These are phyloP conservation scores for Aviceda cuculoides DNA, from an alignment of 2,797 vertebrate species.

Conservation along the genomic window DNA sequence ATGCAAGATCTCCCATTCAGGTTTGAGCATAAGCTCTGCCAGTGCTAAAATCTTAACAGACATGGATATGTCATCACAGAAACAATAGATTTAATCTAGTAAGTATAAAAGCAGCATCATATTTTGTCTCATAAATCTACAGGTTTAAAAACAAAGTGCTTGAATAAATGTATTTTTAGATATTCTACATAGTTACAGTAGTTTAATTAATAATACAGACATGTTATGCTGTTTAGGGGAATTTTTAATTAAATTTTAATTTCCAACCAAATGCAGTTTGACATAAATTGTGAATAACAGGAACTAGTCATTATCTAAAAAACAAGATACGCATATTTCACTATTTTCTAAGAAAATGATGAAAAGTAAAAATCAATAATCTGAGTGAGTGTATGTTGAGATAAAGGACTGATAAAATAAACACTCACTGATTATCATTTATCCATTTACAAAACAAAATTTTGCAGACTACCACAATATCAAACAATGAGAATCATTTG, in stretches of 20 bases:
- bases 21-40: neutral
- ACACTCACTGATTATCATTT: neutral
- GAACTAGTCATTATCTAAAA: neutral
- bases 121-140: neutral
- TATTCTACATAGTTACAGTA: neutral
- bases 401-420: neutral
- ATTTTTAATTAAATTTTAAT: neutral
- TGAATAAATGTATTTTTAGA: neutral
- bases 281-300: neutral
- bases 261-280: neutral
- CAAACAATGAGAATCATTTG: neutral
- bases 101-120: neutral
- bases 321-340: neutral
- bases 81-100: neutral
- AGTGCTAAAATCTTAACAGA: neutral
- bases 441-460: neutral
- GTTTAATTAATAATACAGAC: neutral
- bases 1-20: neutral
- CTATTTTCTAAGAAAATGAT: neutral
- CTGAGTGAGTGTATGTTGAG: neutral
- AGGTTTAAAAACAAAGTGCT: neutral
- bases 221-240: neutral
- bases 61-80: accelerated
- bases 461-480: neutral
- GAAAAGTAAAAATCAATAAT: neutral